Base-by-base conservation (phyloP, 2,888 invertebrate species). In the Andrena chrysosceles region DNA sequence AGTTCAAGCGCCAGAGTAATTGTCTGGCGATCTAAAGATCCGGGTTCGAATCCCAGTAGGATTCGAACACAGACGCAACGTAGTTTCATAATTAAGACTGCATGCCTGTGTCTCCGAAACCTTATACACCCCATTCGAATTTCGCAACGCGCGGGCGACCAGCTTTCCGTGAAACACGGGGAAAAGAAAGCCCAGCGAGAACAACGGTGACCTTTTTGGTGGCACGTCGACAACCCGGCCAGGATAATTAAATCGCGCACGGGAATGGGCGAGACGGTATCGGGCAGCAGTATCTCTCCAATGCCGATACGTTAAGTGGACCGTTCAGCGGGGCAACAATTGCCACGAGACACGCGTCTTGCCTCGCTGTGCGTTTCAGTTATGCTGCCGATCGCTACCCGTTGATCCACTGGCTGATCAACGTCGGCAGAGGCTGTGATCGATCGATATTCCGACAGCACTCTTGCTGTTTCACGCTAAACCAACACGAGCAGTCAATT, bases 211-310 rank as follows among this genome's bases (percentile, higher is more conserved):
- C 87, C 87, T 87, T 87, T 85, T 71, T 71, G 66, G 60, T 35
- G 74, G 56, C 63, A 81, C 73, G 76, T 87, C 77, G 82, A 75
- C 84, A 82, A 75, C 33, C 83, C 60, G 26, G 42, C 35, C 49
- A 64, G 68, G 86, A 87, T 87, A 87, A 87, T 87, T 87, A 87
- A 87, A 87, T 87, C 81, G 87, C 85, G 77, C 69, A 85, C 62
- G 69, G 62, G 77, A 84, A 83, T 81, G 79, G 52, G 77, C 74
- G 68, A 60, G 86, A 87, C 87, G 85, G 73, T 87, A 87, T 87
- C 87, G 83, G 63, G 67, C 68, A 64, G 68, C 69, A 73, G 72
- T 85, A 87, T 87, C 85, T 26, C 20, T 70, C 68, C 69, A 56
- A 67, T 71, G 81, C 74, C 81, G 75, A 83, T 81, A 80, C 71